Percentiles rank a stretch among this genome's conserved stretches.
These are phyloP conservation scores for Cassiopea andromeda DNA, from an alignment of 30 jellyfish, hydroid and myxozoan genomes.

Conservation along the genomic window DNA sequence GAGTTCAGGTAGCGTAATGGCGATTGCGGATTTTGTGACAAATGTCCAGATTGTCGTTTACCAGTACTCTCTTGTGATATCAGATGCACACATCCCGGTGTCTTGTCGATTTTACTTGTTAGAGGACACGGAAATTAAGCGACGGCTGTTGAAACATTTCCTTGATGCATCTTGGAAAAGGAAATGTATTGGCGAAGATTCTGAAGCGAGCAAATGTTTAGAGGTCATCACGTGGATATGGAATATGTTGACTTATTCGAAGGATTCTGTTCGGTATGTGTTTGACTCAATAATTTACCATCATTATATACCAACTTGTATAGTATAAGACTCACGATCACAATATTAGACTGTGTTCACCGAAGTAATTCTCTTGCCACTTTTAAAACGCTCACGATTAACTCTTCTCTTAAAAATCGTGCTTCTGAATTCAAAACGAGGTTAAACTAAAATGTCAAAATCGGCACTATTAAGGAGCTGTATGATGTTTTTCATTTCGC, in stretches of 20 bases:
- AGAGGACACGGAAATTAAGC: slow-evolving; percentile 30
- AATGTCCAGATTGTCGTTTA: slow-evolving; percentile 47
- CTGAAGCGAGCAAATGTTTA: slow-evolving; percentile 51
- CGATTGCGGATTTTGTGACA: slow-evolving; percentile 59
- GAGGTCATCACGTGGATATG: slow-evolving; percentile 56
- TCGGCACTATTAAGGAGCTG: too few relatives aligned
- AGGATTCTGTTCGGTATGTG: slow-evolving; percentile 27
- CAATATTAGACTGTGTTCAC: too few relatives aligned
- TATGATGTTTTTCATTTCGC: too few relatives aligned
- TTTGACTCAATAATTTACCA: background rate
- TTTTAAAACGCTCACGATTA: too few relatives aligned
- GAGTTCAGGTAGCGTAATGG: background rate
- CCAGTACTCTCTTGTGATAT: slow-evolving; percentile 36
- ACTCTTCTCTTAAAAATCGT: too few relatives aligned
- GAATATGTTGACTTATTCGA: slow-evolving; percentile 20
- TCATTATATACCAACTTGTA: too few relatives aligned
- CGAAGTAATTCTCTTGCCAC: too few relatives aligned
- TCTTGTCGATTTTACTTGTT: slow-evolving; percentile 50
- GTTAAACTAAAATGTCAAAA: too few relatives aligned
- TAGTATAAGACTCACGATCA: too few relatives aligned
- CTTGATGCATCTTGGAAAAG: slow-evolving; percentile 5
- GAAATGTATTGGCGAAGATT: slow-evolving; percentile 49
- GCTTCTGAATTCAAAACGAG: too few relatives aligned
- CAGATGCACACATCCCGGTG: slow-evolving; percentile 15
- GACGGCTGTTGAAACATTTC: slow-evolving; percentile 14